Conservation (phyloP, 1,140 invertebrate species). For the Lutraria rhynchaena region DNA sequence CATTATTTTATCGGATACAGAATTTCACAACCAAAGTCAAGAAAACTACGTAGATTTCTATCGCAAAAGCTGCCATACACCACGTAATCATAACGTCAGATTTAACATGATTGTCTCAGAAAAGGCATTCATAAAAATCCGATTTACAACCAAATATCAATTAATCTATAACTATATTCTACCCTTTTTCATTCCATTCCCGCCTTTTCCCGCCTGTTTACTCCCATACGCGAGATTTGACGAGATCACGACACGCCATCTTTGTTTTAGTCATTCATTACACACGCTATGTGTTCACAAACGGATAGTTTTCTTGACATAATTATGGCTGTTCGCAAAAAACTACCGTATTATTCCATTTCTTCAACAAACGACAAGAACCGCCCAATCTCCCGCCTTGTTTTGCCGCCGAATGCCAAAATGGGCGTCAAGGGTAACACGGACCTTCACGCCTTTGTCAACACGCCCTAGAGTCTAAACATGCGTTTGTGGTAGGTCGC, state of each 20-base stretch:
- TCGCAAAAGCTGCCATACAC: too few relatives aligned
- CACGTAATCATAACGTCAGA: too few relatives aligned
- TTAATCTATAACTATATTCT: conserved; percentile 8
- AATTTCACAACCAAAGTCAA: too few relatives aligned
- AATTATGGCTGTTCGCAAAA: conserved; percentile 39
- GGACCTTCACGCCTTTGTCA: neutral
- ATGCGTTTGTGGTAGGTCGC: too few relatives aligned
- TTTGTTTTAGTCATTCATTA: conserved; percentile 54
- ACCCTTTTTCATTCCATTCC: conserved; percentile 34
- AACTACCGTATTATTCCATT: conserved; percentile 31
- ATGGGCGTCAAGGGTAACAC: neutral
- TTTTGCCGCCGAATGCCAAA: conserved; percentile 10
- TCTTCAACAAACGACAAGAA: conserved; percentile 13
- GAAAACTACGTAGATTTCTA: too few relatives aligned
- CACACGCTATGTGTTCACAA: conserved; percentile 37
- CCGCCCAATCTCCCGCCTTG: conserved; percentile 24
- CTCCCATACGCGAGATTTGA: conserved; percentile 29
- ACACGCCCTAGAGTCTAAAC: neutral
- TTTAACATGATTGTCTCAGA: too few relatives aligned
- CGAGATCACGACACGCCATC: conserved; percentile 49
- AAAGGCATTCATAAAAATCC: too few relatives aligned
- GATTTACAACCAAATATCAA: conserved; percentile 7
- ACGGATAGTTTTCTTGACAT: conserved; percentile 35
- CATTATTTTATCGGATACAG: too few relatives aligned
- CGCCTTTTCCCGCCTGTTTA: conserved; percentile 38